Evolutionary conservation across 1,140 invertebrate genomes (phyloP).

Genomic region (Vanessa atalanta): DNA sequence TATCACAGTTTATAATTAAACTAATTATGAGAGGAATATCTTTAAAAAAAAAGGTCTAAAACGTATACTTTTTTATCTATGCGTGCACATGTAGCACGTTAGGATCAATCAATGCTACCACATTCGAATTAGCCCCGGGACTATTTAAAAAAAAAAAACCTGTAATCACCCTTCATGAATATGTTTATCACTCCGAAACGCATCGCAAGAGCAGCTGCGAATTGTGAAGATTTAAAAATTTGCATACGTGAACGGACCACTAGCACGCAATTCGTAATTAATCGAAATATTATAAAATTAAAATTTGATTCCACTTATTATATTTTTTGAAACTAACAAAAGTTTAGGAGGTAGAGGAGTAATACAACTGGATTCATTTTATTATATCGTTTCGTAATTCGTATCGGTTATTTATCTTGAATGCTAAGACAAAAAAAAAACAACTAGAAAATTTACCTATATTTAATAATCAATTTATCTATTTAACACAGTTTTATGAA

Average conservation of each 20-base stretch:
- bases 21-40: too few relatives aligned
- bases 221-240: constrained; percentile 30
- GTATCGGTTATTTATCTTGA: too few relatives aligned
- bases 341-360: too few relatives aligned
- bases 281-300: constrained; percentile 27
- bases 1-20: too few relatives aligned
- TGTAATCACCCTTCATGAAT: constrained; percentile 33
- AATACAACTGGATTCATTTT: too few relatives aligned
- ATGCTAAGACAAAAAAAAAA: too few relatives aligned
- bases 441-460: too few relatives aligned
- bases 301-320: neutral
- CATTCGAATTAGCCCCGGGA: constrained; percentile 27
- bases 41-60: neutral
- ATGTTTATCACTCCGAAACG: constrained; percentile 22
- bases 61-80: neutral
- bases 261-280: constrained; percentile 32
- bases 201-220: constrained; percentile 33
- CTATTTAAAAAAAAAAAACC: constrained; percentile 30
- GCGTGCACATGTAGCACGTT: constrained; percentile 1
- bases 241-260: constrained; percentile 30
- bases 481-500: too few relatives aligned
- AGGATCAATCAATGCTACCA: constrained; percentile 26
- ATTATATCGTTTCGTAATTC: too few relatives aligned
- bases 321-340: too few relatives aligned
- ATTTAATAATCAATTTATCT: too few relatives aligned